A percentile compares a stretch with the other conserved stretches of the same genome.
These are phyloP conservation scores for Gymnothorax reevesii DNA, from an alignment of 2,797 vertebrate species.

Conservation along the genomic window DNA sequence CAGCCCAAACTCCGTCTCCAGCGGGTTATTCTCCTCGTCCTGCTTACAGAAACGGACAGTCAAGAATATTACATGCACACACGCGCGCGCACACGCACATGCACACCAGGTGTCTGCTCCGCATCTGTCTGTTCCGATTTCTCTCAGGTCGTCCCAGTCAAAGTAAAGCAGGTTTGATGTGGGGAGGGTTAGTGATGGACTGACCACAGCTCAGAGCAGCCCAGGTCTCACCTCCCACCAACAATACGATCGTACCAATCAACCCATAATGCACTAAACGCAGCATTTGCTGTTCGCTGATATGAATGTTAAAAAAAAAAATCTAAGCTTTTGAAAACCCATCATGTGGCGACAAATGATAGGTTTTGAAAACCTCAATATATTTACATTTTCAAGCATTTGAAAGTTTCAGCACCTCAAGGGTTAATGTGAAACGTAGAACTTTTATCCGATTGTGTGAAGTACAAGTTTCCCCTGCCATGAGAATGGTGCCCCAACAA, in stretches of 20 bases:
- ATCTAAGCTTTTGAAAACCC: no score
- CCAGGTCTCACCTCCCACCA: neutral
- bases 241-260: neutral
- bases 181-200: neutral
- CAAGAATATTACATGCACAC: neutral
- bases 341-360: no score
- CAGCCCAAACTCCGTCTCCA: constrained; percentile 68
- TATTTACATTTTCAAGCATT: no score
- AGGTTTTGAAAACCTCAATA: no score
- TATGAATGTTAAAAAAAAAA: no score
- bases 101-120: neutral
- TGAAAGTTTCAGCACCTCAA: no score
- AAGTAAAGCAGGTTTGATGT: neutral
- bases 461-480: no score
- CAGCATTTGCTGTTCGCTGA: no score
- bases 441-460: no score
- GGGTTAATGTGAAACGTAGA: no score
- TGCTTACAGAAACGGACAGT: constrained; percentile 26
- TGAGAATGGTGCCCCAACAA: no score
- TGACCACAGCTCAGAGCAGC: neutral
- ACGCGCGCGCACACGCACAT: neutral
- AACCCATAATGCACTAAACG: no score
- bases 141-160: constrained; percentile 15
- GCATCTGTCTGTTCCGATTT: constrained; percentile 14
- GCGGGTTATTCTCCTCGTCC: constrained; percentile 70